Evolutionary conservation across 2,113 vertebrate species (phyloP).

Genomic region (Glareola pratincola): DNA sequence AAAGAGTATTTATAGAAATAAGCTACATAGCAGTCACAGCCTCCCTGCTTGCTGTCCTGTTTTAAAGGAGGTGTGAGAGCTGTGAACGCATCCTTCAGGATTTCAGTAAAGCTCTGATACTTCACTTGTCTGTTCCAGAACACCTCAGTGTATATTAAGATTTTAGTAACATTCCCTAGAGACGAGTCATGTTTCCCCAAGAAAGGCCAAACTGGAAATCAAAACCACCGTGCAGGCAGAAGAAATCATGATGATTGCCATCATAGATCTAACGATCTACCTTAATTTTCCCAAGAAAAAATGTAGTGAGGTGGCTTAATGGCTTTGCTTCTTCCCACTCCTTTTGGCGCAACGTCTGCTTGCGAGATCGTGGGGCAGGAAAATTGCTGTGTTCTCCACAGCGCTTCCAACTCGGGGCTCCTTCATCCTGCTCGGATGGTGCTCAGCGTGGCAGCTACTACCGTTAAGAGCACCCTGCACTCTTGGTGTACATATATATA

Average conservation of each 20-base stretch:
- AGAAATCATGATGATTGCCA: neutral
- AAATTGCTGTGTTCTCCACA: neutral
- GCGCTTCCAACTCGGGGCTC: neutral
- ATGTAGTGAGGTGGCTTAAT: neutral
- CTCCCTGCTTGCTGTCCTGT: neutral
- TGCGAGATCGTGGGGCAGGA: neutral
- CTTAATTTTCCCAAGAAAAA: neutral
- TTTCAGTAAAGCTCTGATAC: neutral
- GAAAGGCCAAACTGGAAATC: neutral
- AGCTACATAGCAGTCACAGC: neutral
- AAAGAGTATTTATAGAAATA: neutral
- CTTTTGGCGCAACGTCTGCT: rapidly evolving
- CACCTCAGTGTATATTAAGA: neutral
- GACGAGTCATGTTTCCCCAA: neutral
- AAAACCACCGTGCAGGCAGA: neutral
- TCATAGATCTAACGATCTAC: neutral
- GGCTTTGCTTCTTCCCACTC: neutral
- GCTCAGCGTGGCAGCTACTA: neutral
- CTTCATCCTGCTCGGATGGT: neutral
- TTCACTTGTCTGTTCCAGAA: neutral
- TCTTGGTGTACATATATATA: neutral
- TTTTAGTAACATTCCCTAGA: neutral
- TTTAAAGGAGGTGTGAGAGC: slow-evolving; percentile 33
- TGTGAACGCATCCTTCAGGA: neutral
- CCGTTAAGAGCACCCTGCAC: neutral